Evolutionary conservation across 2,113 vertebrate genomes (phyloP).

Genomic region (Uropsilus gracilis): DNA sequence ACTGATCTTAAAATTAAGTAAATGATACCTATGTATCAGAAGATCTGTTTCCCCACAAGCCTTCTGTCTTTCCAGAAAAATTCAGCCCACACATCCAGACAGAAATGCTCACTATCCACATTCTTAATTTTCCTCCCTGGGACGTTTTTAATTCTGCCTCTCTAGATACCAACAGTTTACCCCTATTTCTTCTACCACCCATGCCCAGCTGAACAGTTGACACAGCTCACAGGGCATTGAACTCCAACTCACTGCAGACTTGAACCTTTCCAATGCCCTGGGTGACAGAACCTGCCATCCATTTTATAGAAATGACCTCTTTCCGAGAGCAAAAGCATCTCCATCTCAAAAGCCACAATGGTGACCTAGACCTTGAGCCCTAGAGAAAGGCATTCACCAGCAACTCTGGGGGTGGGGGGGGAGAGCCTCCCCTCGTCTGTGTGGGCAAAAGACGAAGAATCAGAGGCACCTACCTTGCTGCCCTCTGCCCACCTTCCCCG

Average conservation of each 20-base stretch:
- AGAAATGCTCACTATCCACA: neutral
- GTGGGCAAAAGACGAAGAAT: neutral
- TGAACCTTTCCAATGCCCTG: neutral
- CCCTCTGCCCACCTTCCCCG: constrained; percentile 58
- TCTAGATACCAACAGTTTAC: neutral
- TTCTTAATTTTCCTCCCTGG: neutral
- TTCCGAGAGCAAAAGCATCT: neutral
- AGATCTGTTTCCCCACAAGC: neutral
- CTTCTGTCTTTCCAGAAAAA: neutral
- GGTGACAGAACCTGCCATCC: neutral
- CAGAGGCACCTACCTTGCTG: constrained; percentile 79
- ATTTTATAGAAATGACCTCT: fast-evolving
- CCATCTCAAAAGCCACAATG: neutral
- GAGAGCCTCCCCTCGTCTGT: neutral
- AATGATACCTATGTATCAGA: neutral
- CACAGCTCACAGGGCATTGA: fast-evolving
- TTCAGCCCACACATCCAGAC: fast-evolving
- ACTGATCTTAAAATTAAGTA: neutral
- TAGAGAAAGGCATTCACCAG: neutral
- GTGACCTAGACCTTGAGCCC: fast-evolving
- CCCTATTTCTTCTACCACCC: neutral
- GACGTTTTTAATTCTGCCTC: neutral
- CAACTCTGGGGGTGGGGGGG: fast-evolving
- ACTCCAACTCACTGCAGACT: neutral
- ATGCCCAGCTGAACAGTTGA: neutral